Conservation (phyloP, 2,113 vertebrate species). For the Coreoperca whiteheadi region DNA sequence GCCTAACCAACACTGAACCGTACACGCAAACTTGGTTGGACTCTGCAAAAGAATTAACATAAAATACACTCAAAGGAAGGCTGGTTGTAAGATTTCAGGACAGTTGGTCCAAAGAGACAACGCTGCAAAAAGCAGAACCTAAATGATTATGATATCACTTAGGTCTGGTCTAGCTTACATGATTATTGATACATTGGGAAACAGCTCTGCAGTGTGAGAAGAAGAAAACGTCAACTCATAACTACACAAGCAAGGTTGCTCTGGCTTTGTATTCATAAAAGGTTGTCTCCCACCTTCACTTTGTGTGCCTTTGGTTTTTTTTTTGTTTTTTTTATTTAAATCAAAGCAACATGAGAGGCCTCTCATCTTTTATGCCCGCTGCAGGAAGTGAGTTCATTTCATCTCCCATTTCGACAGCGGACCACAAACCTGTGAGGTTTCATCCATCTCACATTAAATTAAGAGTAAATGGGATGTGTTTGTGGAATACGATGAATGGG, state of each 20-base stretch:
- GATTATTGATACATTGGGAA: slow-evolving; percentile 10
- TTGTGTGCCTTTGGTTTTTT: slow-evolving; percentile 28
- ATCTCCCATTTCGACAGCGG: slow-evolving; percentile 49
- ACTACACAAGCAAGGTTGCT: not conserved
- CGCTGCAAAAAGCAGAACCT: not conserved
- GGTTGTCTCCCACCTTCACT: slow-evolving; percentile 22
- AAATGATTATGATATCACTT: not conserved
- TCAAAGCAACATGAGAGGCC: slow-evolving; percentile 22
- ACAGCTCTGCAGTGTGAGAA: not conserved
- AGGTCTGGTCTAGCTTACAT: not conserved
- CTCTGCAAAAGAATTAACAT: too few relatives aligned
- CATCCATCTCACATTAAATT: slow-evolving; percentile 53
- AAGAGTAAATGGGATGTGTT: slow-evolving; percentile 31
- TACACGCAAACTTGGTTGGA: not conserved
- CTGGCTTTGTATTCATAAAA: slow-evolving; percentile 50
- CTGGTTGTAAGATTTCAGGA: too few relatives aligned
- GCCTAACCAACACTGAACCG: not conserved
- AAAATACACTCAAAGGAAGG: too few relatives aligned
- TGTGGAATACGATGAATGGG: slow-evolving; percentile 19
- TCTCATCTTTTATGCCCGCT: slow-evolving; percentile 51
- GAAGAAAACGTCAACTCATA: slow-evolving; percentile 12
- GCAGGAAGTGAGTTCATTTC: slow-evolving; percentile 46
- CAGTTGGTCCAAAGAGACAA: not conserved
- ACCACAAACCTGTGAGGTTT: slow-evolving; percentile 40
- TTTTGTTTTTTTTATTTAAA: too few relatives aligned